Evolutionary conservation across 2,888 invertebrate genomes (phyloP), one percentile per base, ranked within the genome.

Genomic region (Yponomeuta sedellus): DNA sequence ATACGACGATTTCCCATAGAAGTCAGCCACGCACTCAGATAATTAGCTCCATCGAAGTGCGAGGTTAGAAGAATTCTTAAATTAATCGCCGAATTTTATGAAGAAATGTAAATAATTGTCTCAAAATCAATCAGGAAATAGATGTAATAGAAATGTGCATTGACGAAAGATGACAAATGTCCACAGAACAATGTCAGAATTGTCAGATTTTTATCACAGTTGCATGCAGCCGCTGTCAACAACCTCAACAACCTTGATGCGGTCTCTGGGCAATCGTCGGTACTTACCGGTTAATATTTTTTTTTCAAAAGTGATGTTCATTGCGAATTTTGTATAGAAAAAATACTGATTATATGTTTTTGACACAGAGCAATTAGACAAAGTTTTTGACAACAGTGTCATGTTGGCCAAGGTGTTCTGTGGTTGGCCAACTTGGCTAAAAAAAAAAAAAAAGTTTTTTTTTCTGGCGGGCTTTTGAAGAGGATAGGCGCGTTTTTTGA

Each of bases 1-100:
- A 76, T 73, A 79, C 71, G 80, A 80, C 72, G 75, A 77, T 81
- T 78, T 88, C 86, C 86, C 88, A 86, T 87, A 85, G 78, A 85
- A 83, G 76, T 79, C 72, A 70, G 67, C 69, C 76, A 73, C 73
- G 64, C 67, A 74, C 73, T 85, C 74, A 86, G 77, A 77, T 75
- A 73, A 75, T 72, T 71, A 77, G 72, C 78, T 79, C 79, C 87
- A 86, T 87, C 68, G 67, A 79, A 70, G 22, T 61, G 69, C 73
- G 66, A 66, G 68, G 67, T 72, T 71, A 62, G 63, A 73, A 67
- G 61, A 73, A 71, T 68, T 44, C 68, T 67, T 71, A 69, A 63
- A 58, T 34, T 65, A 66, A 71, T 73, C 67, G 12, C 25, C 25
- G 59, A 22, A 59, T 12, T 59, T 22, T 22, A 19, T 11, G 25